Percentiles rank a stretch among this genome's conserved stretches.
phyloP scores from a whole-genome alignment of 2,797 vertebrate species.

The Myotis daubentonii region DNA sequence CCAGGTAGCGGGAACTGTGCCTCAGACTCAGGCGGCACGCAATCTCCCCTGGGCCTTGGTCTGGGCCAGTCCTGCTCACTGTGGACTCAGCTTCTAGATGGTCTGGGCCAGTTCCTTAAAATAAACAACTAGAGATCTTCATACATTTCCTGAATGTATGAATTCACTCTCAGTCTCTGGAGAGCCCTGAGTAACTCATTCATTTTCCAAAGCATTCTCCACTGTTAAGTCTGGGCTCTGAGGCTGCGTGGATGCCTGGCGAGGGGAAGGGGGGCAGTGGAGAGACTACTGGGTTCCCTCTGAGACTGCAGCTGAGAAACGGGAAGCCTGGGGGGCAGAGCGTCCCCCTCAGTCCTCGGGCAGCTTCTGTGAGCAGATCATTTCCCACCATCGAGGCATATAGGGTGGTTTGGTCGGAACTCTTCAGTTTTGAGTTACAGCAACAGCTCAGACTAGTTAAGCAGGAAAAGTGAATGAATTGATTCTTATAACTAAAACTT shows the following conservation, averaged over 20 bases:
- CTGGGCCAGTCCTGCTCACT: not conserved
- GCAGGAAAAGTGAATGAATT: not conserved
- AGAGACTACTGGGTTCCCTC: accelerated
- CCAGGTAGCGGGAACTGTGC: not conserved
- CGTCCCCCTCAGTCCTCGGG: accelerated
- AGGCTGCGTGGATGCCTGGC: not conserved
- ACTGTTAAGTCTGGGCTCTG: not conserved
- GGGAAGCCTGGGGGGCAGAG: not conserved
- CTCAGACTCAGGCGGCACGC: accelerated
- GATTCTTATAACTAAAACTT: not conserved
- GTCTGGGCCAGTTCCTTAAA: not conserved
- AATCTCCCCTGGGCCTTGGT: too few relatives aligned
- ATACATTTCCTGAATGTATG: too few relatives aligned
- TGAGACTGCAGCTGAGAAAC: not conserved
- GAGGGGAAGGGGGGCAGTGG: not conserved
- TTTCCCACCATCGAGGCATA: not conserved
- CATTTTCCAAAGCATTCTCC: not conserved
- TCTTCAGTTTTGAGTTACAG: not conserved
- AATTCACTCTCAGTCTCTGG: not conserved
- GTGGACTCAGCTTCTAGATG: not conserved
- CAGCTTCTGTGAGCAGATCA: accelerated
- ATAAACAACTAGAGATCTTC: not conserved
- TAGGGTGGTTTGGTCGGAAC: too few relatives aligned
- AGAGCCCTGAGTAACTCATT: not conserved
- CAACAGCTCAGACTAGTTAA: not conserved